Evolutionary conservation across 37 sponge, comb jelly and placozoan genomes (phyloP).

Genomic region (Diacarnus erythraeanus): DNA sequence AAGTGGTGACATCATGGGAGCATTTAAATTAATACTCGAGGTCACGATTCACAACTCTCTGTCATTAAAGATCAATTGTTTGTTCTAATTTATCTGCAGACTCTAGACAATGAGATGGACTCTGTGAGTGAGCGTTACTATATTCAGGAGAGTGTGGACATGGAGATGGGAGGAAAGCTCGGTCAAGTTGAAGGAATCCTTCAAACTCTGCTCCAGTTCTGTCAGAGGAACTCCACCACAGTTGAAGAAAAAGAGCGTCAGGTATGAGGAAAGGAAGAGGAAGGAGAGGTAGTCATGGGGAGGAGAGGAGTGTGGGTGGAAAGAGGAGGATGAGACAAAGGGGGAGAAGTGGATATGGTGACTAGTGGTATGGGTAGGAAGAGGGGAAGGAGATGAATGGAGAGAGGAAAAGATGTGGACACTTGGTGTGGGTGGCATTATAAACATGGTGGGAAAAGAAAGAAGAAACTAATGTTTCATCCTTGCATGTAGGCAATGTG

Average conservation of each 20-base stretch:
- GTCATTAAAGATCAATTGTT: too few species aligned
- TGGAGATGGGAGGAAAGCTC: conserved; percentile 18
- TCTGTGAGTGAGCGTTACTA: conserved; percentile 17
- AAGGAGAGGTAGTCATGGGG: neutral
- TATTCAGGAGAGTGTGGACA: conserved; percentile 12
- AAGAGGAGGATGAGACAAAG: too few species aligned
- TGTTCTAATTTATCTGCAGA: neutral
- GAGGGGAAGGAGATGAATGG: too few species aligned
- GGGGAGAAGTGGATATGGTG: too few species aligned
- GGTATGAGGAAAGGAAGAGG: neutral
- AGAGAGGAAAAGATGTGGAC: too few species aligned
- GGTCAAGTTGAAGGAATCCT: conserved; percentile 35
- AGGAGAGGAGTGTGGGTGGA: too few species aligned
- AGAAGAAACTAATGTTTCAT: too few species aligned
- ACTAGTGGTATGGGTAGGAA: too few species aligned
- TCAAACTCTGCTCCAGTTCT: conserved; percentile 53
- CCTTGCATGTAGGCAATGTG: conserved; percentile 59
- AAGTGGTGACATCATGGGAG: conserved; percentile 78
- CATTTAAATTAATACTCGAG: conserved; percentile 72
- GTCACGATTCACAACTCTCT: conserved; percentile 17
- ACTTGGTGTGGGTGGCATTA: too few species aligned
- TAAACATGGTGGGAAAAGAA: too few species aligned
- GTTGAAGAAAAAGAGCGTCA: conserved; percentile 46
- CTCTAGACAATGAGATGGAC: conserved; percentile 7
- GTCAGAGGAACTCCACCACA: conserved; percentile 57